Conservation (phyloP, 1,140 invertebrate species). For the Globodera ellingtonae region DNA sequence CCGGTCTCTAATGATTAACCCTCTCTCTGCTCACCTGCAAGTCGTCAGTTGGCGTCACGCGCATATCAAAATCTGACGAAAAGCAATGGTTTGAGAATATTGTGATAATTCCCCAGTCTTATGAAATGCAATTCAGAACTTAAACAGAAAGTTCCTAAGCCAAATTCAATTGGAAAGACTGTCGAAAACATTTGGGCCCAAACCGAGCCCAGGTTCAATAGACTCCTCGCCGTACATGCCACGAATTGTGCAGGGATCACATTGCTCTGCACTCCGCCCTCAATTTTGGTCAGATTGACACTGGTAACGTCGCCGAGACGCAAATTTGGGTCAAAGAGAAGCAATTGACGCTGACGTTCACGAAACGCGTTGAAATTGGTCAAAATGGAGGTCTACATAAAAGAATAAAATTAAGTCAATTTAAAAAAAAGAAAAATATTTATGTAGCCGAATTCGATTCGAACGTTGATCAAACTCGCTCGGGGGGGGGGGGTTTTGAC, state of each 20-base stretch:
- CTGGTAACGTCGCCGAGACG: conserved; percentile 82
- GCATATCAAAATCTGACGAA: conserved; percentile 75
- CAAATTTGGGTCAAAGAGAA: conserved; percentile 73
- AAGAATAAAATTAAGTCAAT: not conserved
- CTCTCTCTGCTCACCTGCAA: conserved; percentile 66
- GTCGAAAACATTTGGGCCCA: not conserved
- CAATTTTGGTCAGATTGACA: conserved; percentile 81
- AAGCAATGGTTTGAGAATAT: not conserved
- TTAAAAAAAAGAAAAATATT: not conserved
- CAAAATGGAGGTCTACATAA: conserved; percentile 71
- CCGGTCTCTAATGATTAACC: too few species aligned
- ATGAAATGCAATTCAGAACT: too few species aligned
- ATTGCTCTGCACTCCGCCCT: conserved; percentile 86
- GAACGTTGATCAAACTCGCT: not conserved
- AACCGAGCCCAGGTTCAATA: not conserved
- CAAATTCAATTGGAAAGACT: not conserved
- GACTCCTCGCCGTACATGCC: conserved; percentile 64
- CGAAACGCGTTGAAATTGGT: conserved; percentile 78
- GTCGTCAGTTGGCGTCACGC: conserved; percentile 76
- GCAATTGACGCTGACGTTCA: conserved; percentile 72
- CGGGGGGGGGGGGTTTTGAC: too few species aligned
- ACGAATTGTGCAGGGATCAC: conserved; percentile 81
- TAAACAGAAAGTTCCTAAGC: not conserved
- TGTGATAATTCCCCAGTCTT: too few species aligned
- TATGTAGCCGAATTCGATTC: not conserved